phyloP scores from a whole-genome alignment of 1,140 invertebrate species.

The Philopotamus ludificatus region DNA sequence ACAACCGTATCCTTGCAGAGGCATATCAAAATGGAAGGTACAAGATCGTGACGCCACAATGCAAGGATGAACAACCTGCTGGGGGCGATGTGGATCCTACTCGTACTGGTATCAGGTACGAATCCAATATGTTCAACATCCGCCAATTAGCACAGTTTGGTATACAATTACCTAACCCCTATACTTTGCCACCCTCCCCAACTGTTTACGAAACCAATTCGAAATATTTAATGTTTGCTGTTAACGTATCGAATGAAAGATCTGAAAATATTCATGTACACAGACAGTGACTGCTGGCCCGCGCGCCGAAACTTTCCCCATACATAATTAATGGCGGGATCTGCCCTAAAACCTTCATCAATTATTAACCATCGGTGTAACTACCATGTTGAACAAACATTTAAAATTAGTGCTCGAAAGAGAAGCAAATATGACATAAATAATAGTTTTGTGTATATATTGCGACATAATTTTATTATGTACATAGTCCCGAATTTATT shows the following conservation, averaged over 20 bases:
- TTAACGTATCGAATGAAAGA: too few relatives aligned
- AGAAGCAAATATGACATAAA: not conserved
- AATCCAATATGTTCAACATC: too few relatives aligned
- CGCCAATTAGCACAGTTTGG: too few relatives aligned
- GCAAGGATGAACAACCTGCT: constrained; percentile 39
- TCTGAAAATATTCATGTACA: not conserved
- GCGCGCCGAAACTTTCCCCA: not conserved
- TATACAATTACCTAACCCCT: too few relatives aligned
- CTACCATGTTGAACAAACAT: constrained; percentile 5
- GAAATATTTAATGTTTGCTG: too few relatives aligned
- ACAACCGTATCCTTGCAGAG: constrained; percentile 20
- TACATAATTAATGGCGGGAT: constrained; percentile 8
- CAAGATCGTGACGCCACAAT: constrained; percentile 38
- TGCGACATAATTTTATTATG: too few relatives aligned
- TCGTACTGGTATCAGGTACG: constrained; percentile 38
- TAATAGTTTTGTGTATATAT: too few relatives aligned
- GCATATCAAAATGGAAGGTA: constrained; percentile 40
- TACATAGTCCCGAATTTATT: too few relatives aligned
- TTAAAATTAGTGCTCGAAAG: not conserved
- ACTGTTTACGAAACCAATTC: too few relatives aligned
- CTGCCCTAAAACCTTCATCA: not conserved
- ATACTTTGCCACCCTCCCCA: too few relatives aligned
- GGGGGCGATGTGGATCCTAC: constrained; percentile 39
- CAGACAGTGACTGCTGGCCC: not conserved
- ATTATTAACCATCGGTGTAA: not conserved